Conservation (phyloP, 2,888 invertebrate species). For the Smittia aterrima region DNA sequence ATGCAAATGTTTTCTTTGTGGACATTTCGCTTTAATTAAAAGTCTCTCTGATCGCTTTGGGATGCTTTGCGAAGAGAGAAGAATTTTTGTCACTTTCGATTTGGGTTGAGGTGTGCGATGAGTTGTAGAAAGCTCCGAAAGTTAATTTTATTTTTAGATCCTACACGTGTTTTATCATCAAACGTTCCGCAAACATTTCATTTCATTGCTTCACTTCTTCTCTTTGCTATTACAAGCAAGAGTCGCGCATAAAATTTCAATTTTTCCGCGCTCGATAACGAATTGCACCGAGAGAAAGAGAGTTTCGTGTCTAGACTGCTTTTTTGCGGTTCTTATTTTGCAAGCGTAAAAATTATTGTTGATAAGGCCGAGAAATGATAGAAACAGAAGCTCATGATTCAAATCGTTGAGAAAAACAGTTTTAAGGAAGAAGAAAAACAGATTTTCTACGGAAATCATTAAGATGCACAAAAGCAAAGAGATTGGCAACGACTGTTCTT, state of each 20-base stretch:
- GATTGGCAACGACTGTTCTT: conserved; percentile 8
- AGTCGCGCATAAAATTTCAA: not conserved
- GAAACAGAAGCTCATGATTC: not conserved
- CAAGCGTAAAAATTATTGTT: not conserved
- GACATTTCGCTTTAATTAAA: conserved; percentile 11
- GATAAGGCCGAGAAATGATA: not conserved
- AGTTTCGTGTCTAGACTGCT: conserved; percentile 8
- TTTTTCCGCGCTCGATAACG: not conserved
- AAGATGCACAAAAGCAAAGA: conserved; percentile 16
- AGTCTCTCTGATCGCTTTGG: not conserved
- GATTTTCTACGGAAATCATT: conserved; percentile 4
- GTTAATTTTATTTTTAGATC: not conserved
- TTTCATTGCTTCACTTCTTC: not conserved
- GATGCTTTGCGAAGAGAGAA: not conserved
- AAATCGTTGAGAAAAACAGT: not conserved
- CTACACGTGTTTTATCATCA: conserved; percentile 16
- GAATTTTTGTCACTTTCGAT: not conserved
- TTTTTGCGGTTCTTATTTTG: not conserved
- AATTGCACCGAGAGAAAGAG: not conserved
- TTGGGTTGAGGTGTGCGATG: not conserved
- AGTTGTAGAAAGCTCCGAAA: not conserved
- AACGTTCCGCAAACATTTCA: not conserved
- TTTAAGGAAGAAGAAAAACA: not conserved
- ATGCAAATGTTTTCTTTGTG: not conserved
- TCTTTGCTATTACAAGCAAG: no score